Evolutionary conservation across 1,140 invertebrate species (phyloP), one percentile per base, ranked within the genome.

Genomic region (Ephestia elutella): DNA sequence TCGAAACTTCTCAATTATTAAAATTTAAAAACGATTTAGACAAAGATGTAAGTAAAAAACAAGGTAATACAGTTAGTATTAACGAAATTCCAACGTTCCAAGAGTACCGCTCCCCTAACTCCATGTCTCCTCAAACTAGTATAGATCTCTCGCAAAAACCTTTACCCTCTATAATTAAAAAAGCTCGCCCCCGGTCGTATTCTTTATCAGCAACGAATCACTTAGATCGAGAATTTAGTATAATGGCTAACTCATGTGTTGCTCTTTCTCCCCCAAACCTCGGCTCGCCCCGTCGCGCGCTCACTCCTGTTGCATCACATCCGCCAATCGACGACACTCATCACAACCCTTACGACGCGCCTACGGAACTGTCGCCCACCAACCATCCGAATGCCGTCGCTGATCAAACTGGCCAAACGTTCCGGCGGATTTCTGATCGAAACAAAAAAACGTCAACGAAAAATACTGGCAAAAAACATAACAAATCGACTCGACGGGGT

Each of bases 211-310:
- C 73, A 65, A 69, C 62, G 51, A 58, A 79, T 59, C 73, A 75
- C 73, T 68, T 82, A 78, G 76, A 82, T 65, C 64, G 69, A 70
- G 71, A 82, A 69, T 71, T 74, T 65, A 73, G 80, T 81, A 78
- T 70, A 64, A 74, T 83, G 68, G 87, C 87, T 89, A 89, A 87
- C 78, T 80, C 77, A 73, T 87, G 73, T 89, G 66, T 86, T 82
- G 80, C 81, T 87, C 80, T 89, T 68, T 87, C 83, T 78, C 78
- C 86, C 66, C 65, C 77, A 65, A 80, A 82, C 66, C 74, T 74
- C 71, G 81, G 70, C 78, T 85, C 81, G 75, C 71, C 71, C 66
- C 78, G 72, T 75, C 82, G 80, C 73, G 80, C 63, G 73, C 77
- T 75, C 71, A 69, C 70, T 73, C 78, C 78, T 68, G 83, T 70